Conservation (phyloP, 2,113 vertebrate species). For the Perca schrenkii region DNA sequence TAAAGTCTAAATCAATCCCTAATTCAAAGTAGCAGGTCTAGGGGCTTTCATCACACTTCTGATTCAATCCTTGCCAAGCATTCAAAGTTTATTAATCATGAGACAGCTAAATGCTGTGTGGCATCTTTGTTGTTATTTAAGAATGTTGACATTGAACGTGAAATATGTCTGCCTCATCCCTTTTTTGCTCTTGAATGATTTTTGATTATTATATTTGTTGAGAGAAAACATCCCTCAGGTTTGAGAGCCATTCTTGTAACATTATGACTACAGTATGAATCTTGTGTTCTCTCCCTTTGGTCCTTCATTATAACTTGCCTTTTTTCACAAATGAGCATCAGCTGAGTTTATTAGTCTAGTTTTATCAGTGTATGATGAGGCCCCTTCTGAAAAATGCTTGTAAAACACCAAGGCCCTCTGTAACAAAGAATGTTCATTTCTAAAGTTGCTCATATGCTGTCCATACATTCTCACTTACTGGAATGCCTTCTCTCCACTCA, state of each 20-base stretch:
- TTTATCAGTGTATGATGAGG: slow-evolving; percentile 76
- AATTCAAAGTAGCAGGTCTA: slow-evolving; percentile 37
- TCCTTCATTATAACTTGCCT: slow-evolving; percentile 43
- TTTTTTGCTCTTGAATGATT: slow-evolving; percentile 3
- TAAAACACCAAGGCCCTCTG: slow-evolving; percentile 71
- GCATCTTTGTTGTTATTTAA: slow-evolving; percentile 16
- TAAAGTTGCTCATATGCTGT: slow-evolving; percentile 74
- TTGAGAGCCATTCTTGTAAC: slow-evolving; percentile 5
- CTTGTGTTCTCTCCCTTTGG: slow-evolving; percentile 30
- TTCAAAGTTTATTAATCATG: slow-evolving; percentile 24
- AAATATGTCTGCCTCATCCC: background rate
- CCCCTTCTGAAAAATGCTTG: slow-evolving; percentile 77
- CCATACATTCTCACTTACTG: slow-evolving; percentile 77
- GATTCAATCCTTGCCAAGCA: slow-evolving; percentile 27
- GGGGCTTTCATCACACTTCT: slow-evolving; percentile 27
- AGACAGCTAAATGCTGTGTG: slow-evolving; percentile 8
- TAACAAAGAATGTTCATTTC: slow-evolving; percentile 68
- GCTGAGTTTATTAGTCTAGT: slow-evolving; percentile 67
- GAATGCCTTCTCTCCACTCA: slow-evolving; percentile 66
- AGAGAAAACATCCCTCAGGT: background rate
- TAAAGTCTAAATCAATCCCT: slow-evolving; percentile 30
- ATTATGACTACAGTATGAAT: slow-evolving; percentile 26
- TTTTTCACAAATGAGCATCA: slow-evolving; percentile 68
- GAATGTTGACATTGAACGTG: slow-evolving; percentile 5
- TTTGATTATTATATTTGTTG: background rate